Conservation (phyloP, 1,140 invertebrate species). For the Laupala kohalensis region DNA sequence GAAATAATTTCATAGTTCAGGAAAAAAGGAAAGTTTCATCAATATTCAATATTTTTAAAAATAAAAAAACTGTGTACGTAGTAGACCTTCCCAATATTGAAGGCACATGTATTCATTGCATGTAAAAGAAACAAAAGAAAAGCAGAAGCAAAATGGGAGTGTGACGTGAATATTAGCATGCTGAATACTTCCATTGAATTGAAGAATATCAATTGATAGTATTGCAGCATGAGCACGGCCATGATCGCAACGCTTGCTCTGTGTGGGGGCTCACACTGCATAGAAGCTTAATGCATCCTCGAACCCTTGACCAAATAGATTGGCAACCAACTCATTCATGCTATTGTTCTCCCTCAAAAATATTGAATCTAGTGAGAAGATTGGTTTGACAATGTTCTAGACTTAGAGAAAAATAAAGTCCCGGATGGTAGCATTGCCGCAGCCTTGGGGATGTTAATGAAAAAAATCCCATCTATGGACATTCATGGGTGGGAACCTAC, state of each 20-base stretch:
- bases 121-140: background rate
- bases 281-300: background rate
- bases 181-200: background rate
- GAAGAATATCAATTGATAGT: background rate
- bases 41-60: background rate
- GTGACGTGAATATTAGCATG: background rate
- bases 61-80: background rate
- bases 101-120: background rate
- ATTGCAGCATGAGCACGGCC: background rate
- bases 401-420: too few relatives aligned
- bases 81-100: background rate
- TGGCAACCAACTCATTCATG: background rate
- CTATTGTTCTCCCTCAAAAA: background rate
- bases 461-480: too few relatives aligned
- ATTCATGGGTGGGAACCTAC: too few relatives aligned
- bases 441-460: too few relatives aligned
- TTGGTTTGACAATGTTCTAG: background rate
- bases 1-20: too few relatives aligned
- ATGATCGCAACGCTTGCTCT: background rate
- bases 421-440: too few relatives aligned
- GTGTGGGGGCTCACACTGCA: background rate
- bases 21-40: too few relatives aligned
- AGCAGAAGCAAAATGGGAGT: background rate
- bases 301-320: background rate
- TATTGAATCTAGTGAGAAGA: background rate